Evolutionary conservation across 2,888 invertebrate genomes (phyloP).

Genomic region (Lasioglossum figueresi): DNA sequence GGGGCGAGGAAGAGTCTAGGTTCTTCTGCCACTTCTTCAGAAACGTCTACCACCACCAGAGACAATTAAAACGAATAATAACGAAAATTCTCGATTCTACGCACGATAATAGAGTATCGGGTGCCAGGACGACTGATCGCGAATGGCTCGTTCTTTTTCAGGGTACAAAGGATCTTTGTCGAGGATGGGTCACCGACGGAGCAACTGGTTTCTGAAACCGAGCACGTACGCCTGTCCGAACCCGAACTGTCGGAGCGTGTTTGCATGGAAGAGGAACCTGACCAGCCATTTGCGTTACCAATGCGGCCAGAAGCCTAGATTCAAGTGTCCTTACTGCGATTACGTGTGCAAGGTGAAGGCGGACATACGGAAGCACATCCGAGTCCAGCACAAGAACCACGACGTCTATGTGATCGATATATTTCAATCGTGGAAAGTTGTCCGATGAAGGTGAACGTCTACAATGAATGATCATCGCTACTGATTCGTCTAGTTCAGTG

Average conservation of each 20-base stretch:
- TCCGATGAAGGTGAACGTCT: constrained; percentile 10
- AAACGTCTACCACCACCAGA: not conserved
- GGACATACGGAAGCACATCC: constrained; percentile 72
- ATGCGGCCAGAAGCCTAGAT: constrained; percentile 84
- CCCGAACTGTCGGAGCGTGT: constrained; percentile 69
- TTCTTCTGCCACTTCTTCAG: not conserved
- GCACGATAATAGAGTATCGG: constrained; percentile 4
- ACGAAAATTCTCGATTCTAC: not conserved
- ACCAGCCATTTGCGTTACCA: constrained; percentile 85
- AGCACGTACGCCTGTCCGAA: constrained; percentile 75
- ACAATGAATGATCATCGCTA: not conserved
- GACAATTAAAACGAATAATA: not conserved
- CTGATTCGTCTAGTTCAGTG: not conserved
- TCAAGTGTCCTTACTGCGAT: constrained; percentile 77
- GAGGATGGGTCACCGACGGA: not conserved
- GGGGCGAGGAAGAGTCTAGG: not conserved
- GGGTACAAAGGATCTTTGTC: constrained; percentile 25
- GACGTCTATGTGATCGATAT: constrained; percentile 62
- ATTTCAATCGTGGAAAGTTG: constrained; percentile 39
- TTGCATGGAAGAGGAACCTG: constrained; percentile 70
- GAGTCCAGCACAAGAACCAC: constrained; percentile 47
- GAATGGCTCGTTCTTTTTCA: constrained; percentile 60
- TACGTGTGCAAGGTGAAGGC: constrained; percentile 75
- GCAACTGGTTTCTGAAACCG: constrained; percentile 23
- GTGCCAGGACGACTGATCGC: constrained; percentile 44